Conservation (phyloP, 2,113 vertebrate genomes). For the Potamarius usumacintae region DNA sequence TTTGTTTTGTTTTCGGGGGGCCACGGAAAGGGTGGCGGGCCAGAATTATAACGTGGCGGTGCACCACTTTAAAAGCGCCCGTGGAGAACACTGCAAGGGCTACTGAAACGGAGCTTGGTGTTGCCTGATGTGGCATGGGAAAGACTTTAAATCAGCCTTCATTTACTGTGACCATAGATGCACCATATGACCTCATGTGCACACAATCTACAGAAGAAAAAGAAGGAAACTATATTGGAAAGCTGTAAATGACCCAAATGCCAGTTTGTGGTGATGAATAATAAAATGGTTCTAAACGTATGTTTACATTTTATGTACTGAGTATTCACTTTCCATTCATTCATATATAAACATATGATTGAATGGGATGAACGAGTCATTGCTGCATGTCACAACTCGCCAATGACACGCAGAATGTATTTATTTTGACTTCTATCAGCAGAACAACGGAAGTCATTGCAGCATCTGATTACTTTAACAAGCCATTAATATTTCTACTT, state of each 20-base stretch:
- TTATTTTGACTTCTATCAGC: background rate
- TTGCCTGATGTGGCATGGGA: too few species aligned
- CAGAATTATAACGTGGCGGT: too few species aligned
- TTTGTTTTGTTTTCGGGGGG: too few species aligned
- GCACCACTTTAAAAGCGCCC: too few species aligned
- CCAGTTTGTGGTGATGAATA: background rate
- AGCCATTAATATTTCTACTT: background rate
- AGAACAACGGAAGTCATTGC: background rate
- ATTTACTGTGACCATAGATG: background rate
- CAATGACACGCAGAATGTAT: background rate
- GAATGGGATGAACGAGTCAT: background rate
- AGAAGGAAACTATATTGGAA: background rate
- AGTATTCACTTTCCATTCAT: background rate
- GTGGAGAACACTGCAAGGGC: too few species aligned
- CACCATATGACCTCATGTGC: background rate
- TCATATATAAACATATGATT: background rate
- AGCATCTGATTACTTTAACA: background rate
- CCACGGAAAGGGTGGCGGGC: too few species aligned
- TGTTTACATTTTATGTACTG: background rate
- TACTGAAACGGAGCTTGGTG: too few species aligned
- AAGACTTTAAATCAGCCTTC: background rate
- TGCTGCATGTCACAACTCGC: background rate
- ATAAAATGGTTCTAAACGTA: background rate
- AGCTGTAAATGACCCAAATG: background rate
- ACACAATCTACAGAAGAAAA: background rate